Evolutionary conservation across 64 coral and sea anemone species (phyloP), one percentile per base, ranked within the genome.

Genomic region (Montipora capricornis): DNA sequence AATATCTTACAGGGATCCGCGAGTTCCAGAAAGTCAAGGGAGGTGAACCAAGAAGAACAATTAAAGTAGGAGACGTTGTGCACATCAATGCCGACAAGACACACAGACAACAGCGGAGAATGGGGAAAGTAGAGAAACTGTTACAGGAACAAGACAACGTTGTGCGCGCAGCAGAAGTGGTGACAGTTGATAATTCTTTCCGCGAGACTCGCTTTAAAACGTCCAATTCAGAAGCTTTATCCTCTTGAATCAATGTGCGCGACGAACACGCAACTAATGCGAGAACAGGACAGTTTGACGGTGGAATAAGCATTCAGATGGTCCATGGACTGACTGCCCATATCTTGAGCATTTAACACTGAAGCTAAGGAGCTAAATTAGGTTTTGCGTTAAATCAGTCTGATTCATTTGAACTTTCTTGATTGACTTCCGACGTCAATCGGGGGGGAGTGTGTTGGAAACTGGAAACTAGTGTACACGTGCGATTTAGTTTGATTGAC

Each of bases 11-110:
- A 75, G 92, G 77, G 60, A 88, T 89, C 74, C 62, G 85, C 14
- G 92, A 94, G 22, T 87, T 89, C 76, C 92, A 94, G 62, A 80
- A 83, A 20, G 68, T 88, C 46, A 80, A 46, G 29, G 79, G 76
- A 80, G 68, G 58, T 9, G 79, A 84, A 44, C 62, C 79, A 51
- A 92, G 57, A 16, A 68, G 69, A 22, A 55, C 47, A 14, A 16
- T 92, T 67, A 50, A 92, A 71, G 79, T 58, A 16, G 90, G 90
- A 84, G 80, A 92, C 59, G 47, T 92, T 76, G 80, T 92, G 14
- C 90, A 92, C 90, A 84, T 92, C 52, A 29, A 80, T 80, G 67
- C 80, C 0, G 70, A 92, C 74, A 92, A 85, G 74, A 81, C 74
- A 85, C 90, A 81, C 49, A 92, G 90, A 85, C 53, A 83, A 50